phyloP scores from a whole-genome alignment of 2,888 invertebrate genomes.

The Diploptera punctata region DNA sequence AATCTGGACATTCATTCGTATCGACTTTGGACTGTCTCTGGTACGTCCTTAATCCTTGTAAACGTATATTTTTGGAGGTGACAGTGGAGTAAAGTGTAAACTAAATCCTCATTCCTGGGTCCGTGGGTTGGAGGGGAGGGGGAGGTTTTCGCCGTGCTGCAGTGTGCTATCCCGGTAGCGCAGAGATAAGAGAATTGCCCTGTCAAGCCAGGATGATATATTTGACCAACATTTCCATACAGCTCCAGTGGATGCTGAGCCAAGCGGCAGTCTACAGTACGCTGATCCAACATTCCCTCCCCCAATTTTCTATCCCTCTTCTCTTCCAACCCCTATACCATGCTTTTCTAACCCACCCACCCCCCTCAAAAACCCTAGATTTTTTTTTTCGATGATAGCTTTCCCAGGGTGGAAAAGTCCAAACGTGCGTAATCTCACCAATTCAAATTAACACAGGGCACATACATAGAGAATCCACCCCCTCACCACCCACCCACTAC shows the following conservation, averaged over 20 bases:
- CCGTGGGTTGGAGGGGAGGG: slow-evolving; percentile 12
- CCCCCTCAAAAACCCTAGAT: not conserved
- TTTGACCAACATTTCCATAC: slow-evolving; percentile 89
- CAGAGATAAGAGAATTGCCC: slow-evolving; percentile 44
- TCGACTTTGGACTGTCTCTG: slow-evolving; percentile 26
- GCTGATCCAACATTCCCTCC: slow-evolving; percentile 23
- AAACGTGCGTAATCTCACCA: slow-evolving; percentile 62
- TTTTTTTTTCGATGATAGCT: slow-evolving; percentile 29
- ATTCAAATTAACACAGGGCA: slow-evolving; percentile 63
- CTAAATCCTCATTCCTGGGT: slow-evolving; percentile 28
- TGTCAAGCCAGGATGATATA: slow-evolving; percentile 73
- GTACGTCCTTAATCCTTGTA: slow-evolving; percentile 27
- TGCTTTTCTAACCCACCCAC: slow-evolving; percentile 17
- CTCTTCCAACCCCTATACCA: slow-evolving; percentile 18
- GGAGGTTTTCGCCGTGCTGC: slow-evolving; percentile 3
- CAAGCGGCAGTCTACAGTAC: slow-evolving; percentile 21
- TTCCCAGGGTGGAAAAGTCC: slow-evolving; percentile 35
- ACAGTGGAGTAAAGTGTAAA: slow-evolving; percentile 30
- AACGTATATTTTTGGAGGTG: slow-evolving; percentile 32
- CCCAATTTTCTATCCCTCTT: slow-evolving; percentile 14
- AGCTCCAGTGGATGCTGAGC: slow-evolving; percentile 37
- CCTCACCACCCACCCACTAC: not conserved
- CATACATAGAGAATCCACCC: not conserved
- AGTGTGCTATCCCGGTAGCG: slow-evolving; percentile 32
- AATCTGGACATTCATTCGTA: slow-evolving; percentile 10